Conservation (phyloP, 2,797 vertebrate species). For the Sebastes alutus region DNA sequence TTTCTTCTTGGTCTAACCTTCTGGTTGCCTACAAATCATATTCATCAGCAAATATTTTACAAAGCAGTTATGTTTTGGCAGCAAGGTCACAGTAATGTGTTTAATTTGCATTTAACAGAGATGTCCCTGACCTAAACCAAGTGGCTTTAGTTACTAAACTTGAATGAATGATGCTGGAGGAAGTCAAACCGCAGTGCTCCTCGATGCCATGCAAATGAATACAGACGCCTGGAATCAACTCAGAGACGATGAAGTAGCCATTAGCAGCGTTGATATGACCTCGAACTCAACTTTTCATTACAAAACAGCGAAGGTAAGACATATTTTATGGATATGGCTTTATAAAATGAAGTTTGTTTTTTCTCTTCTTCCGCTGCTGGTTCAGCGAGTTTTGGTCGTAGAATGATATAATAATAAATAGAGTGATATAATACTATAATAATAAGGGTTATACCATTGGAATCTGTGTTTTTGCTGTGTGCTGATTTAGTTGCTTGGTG, state of each 20-base stretch:
- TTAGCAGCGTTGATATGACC: not conserved
- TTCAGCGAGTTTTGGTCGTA: not conserved
- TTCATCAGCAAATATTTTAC: not conserved
- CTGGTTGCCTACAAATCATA: too few species aligned
- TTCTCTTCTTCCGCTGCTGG: not conserved
- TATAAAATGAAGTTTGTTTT: not conserved
- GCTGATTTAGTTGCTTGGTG: too few species aligned
- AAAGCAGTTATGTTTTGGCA: not conserved
- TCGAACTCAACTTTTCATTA: not conserved
- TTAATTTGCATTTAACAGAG: not conserved
- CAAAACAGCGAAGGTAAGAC: not conserved
- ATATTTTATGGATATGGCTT: not conserved
- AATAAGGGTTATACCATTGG: too few species aligned
- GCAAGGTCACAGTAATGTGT: not conserved
- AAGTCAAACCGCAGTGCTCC: not conserved
- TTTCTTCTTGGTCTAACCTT: too few species aligned
- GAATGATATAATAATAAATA: too few species aligned
- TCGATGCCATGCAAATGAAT: too few species aligned
- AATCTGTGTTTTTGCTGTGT: too few species aligned
- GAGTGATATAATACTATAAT: too few species aligned
- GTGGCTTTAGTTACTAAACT: not conserved
- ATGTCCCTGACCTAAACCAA: not conserved
- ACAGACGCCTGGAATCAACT: too few species aligned
- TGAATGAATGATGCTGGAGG: not conserved
- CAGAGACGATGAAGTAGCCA: too few species aligned